Percentiles rank a stretch among this genome's conserved stretches.
Conservation (phyloP, 92 coral and sea anemone species). For the Paramuricea clavata region DNA sequence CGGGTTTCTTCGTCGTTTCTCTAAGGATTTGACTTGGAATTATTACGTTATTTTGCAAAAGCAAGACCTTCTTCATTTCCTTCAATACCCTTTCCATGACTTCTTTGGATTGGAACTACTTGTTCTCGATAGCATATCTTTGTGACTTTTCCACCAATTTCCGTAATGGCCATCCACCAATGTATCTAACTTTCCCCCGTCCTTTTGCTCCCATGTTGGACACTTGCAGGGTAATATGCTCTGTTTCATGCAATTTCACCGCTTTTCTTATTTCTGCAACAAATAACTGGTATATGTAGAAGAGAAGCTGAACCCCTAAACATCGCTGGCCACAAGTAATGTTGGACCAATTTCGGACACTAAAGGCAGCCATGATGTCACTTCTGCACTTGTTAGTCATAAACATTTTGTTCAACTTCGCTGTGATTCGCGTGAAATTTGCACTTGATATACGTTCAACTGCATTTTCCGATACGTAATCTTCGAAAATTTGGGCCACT, state of each 20-base stretch:
- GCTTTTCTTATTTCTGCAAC: background rate
- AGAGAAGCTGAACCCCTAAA: background rate
- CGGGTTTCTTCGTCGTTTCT: background rate
- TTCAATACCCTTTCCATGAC: background rate
- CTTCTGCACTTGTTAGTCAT: background rate
- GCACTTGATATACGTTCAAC: background rate
- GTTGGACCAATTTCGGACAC: background rate
- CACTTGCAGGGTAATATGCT: background rate
- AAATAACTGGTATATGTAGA: background rate
- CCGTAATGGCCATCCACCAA: conserved; percentile 50
- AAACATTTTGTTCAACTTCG: background rate
- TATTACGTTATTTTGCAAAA: conserved; percentile 27
- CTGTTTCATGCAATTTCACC: background rate
- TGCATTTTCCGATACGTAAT: background rate
- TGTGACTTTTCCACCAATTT: conserved; percentile 19
- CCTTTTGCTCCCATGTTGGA: conserved; percentile 35
- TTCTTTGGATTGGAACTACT: background rate
- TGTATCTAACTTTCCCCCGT: conserved; percentile 29
- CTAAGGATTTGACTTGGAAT: background rate
- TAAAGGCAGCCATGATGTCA: background rate
- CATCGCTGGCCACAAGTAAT: background rate
- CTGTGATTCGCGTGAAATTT: background rate
- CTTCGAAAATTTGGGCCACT: background rate
- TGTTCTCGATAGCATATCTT: conserved; percentile 9
- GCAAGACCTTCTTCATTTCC: conserved; percentile 19